Conservation (phyloP, 2,797 vertebrate species). For the Caiman crocodilus region DNA sequence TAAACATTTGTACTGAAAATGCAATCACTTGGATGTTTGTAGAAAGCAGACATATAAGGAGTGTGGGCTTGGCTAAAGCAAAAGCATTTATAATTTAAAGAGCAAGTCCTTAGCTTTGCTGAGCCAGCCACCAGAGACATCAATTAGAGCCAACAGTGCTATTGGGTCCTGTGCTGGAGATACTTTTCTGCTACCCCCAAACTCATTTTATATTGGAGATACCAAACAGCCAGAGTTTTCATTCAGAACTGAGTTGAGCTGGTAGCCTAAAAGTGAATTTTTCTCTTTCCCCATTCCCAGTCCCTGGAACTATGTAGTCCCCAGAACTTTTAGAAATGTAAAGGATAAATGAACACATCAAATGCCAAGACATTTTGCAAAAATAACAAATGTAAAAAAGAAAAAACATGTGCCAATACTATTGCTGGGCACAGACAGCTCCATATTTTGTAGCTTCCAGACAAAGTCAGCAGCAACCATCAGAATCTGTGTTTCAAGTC, state of each 20-base stretch:
- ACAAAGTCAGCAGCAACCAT: slow-evolving; percentile 78
- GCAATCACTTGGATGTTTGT: background rate
- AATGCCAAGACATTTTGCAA: slow-evolving; percentile 35
- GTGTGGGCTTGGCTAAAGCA: background rate
- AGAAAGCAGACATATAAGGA: slow-evolving; percentile 38
- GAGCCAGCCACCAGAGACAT: slow-evolving; percentile 4
- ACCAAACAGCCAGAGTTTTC: background rate
- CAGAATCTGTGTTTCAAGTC: slow-evolving; percentile 88
- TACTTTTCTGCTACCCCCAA: accelerated
- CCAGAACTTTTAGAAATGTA: slow-evolving; percentile 57
- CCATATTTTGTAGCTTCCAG: slow-evolving; percentile 77
- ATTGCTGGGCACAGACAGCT: slow-evolving; percentile 49
- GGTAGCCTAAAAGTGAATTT: background rate
- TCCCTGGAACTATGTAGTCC: slow-evolving; percentile 28
- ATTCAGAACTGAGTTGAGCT: background rate
- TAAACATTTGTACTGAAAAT: slow-evolving; percentile 44
- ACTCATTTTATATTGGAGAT: accelerated
- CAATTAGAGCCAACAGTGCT: slow-evolving; percentile 36
- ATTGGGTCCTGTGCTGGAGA: background rate
- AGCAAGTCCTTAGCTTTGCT: slow-evolving; percentile 33
- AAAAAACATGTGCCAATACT: background rate
- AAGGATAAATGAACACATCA: slow-evolving; percentile 63
- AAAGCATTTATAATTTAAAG: slow-evolving; percentile 61
- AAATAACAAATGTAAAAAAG: background rate
- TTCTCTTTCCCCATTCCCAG: background rate